phyloP scores from a whole-genome alignment of 2,888 invertebrate species.

The Aromia moschata region DNA sequence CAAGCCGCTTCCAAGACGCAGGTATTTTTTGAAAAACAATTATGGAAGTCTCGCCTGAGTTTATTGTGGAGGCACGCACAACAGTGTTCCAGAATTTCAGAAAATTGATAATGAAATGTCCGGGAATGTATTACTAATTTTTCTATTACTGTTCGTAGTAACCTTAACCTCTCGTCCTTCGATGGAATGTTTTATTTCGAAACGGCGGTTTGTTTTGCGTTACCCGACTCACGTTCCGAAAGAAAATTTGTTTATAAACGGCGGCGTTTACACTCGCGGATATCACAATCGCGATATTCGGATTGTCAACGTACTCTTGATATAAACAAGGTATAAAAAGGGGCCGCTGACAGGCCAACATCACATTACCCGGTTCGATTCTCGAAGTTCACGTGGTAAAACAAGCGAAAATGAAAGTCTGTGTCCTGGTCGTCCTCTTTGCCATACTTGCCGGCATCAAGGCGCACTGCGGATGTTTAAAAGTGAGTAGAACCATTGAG shows the following conservation, averaged over 20 bases:
- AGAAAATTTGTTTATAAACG: constrained; percentile 28
- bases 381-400: too few species aligned
- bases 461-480: constrained; percentile 58
- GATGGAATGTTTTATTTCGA: background rate
- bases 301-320: constrained; percentile 36
- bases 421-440: constrained; percentile 30
- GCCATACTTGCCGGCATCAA: constrained; percentile 38
- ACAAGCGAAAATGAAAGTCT: constrained; percentile 40
- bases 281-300: constrained; percentile 21
- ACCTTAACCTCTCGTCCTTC: constrained; percentile 2
- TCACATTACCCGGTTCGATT: background rate
- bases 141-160: too few species aligned
- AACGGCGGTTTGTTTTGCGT: background rate
- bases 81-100: too few species aligned
- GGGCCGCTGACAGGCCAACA: background rate
- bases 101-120: too few species aligned
- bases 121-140: too few species aligned
- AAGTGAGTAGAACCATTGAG: constrained; percentile 57
- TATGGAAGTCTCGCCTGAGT: too few species aligned
- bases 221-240: constrained; percentile 27
- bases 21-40: too few species aligned
- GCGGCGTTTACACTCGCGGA: constrained; percentile 16
- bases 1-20: too few species aligned
- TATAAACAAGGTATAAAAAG: constrained; percentile 34
- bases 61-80: too few species aligned